Evolutionary conservation across 2,797 vertebrate species (phyloP).

Genomic region (Urophycis tenuis): DNA sequence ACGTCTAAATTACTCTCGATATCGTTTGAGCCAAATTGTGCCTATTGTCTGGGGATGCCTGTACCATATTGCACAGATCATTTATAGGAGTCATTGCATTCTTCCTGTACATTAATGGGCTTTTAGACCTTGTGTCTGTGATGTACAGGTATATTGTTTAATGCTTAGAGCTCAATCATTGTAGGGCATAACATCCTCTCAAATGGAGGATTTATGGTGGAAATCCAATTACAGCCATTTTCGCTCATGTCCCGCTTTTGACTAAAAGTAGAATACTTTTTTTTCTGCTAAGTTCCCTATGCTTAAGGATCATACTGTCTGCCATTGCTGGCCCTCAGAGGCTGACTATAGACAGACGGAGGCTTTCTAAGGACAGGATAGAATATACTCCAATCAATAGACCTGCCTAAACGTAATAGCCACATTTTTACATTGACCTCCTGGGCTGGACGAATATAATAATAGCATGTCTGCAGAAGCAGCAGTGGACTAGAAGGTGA

Average conservation of each 20-base stretch:
- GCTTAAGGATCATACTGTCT: not conserved
- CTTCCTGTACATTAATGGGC: not conserved
- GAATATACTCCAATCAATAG: not conserved
- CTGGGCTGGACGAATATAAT: not conserved
- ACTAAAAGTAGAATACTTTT: not conserved
- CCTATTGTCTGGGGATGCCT: not conserved
- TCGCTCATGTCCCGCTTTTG: not conserved
- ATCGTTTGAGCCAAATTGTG: not conserved
- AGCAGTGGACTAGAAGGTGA: not conserved
- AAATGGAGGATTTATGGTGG: not conserved
- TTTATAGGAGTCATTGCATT: not conserved
- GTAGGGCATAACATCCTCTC: not conserved
- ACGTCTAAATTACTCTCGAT: not conserved
- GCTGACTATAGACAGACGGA: not conserved
- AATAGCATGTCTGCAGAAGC: not conserved
- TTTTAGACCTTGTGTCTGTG: not conserved
- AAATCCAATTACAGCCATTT: not conserved
- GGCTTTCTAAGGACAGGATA: not conserved
- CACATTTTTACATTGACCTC: not conserved
- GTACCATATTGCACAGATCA: not conserved
- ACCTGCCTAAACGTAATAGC: not conserved
- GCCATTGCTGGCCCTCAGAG: not conserved
- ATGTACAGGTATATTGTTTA: not conserved
- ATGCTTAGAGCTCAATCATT: not conserved
- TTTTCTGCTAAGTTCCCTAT: not conserved